phyloP scores from a whole-genome alignment of 2,888 invertebrate species.

The Dolomedes plantarius region DNA sequence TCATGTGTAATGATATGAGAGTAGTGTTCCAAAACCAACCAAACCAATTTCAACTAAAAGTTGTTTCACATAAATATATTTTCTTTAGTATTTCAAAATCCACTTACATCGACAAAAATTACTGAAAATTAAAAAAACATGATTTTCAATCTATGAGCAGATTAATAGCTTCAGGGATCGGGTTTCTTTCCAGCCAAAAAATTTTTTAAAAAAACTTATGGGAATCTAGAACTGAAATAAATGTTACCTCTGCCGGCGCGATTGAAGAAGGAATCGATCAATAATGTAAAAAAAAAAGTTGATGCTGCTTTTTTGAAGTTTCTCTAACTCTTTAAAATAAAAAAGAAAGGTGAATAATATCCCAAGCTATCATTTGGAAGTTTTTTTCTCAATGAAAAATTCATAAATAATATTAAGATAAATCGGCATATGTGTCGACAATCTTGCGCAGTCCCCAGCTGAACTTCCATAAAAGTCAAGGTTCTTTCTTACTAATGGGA shows the following conservation, averaged over 20 bases:
- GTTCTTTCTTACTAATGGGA: not conserved
- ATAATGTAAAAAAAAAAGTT: not conserved
- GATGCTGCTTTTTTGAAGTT: not conserved
- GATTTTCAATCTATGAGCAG: not conserved
- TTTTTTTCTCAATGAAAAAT: slow-evolving; percentile 15
- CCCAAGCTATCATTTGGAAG: not conserved
- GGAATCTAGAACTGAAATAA: not conserved
- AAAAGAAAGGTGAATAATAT: slow-evolving; percentile 4
- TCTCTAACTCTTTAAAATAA: slow-evolving; percentile 1
- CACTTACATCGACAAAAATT: too few species aligned
- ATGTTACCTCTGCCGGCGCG: not conserved
- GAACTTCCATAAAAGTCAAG: not conserved
- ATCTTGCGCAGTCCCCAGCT: not conserved
- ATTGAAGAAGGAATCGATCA: not conserved
- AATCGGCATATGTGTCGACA: slow-evolving; percentile 11
- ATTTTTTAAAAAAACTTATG: not conserved
- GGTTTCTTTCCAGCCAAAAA: not conserved
- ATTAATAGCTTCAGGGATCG: not conserved
- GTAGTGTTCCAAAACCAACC: too few species aligned
- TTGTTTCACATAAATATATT: too few species aligned
- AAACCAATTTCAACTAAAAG: too few species aligned
- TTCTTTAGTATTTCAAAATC: too few species aligned
- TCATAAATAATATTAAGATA: slow-evolving; percentile 18
- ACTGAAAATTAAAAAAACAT: too few species aligned
- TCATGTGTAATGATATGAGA: too few species aligned